phyloP scores from a whole-genome alignment of 2,113 vertebrate genomes.

The Ictalurus punctatus region DNA sequence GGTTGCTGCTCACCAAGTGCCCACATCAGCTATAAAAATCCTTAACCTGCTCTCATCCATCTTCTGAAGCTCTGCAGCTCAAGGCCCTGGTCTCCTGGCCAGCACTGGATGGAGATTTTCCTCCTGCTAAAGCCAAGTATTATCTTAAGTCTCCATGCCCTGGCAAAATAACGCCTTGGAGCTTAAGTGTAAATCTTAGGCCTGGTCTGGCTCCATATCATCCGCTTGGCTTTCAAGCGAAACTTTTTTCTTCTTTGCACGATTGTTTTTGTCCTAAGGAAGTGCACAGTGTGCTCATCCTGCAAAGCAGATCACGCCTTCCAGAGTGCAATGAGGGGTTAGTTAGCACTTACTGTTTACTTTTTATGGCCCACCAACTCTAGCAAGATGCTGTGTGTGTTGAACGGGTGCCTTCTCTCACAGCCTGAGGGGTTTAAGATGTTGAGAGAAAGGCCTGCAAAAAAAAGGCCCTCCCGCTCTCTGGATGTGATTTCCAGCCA shows the following conservation, averaged over 20 bases:
- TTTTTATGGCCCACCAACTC: slow-evolving; percentile 47
- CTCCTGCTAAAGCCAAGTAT: slow-evolving; percentile 10
- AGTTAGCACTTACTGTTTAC: slow-evolving; percentile 43
- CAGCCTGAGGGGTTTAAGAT: slow-evolving; percentile 62
- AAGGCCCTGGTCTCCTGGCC: background rate
- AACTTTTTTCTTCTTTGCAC: background rate
- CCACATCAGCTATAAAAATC: slow-evolving; percentile 4
- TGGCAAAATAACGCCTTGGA: slow-evolving; percentile 3
- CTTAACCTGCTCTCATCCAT: slow-evolving; percentile 23
- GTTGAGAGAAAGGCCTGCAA: slow-evolving; percentile 62
- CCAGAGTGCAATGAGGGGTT: background rate
- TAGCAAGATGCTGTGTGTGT: slow-evolving; percentile 6
- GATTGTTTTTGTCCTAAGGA: slow-evolving; percentile 6
- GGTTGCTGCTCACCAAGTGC: background rate
- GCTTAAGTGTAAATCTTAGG: slow-evolving; percentile 32
- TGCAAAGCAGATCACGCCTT: slow-evolving; percentile 9
- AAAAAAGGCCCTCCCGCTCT: slow-evolving; percentile 17
- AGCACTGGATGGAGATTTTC: background rate
- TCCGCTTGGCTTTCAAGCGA: background rate
- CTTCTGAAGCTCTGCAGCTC: background rate
- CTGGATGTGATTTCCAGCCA: slow-evolving; percentile 48
- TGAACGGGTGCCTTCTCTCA: slow-evolving; percentile 48
- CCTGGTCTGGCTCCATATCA: slow-evolving; percentile 9
- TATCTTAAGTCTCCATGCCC: slow-evolving; percentile 28
- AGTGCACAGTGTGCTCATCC: slow-evolving; percentile 1